Conservation (phyloP, 2,797 vertebrate genomes). For the Cebuella pygmaea region DNA sequence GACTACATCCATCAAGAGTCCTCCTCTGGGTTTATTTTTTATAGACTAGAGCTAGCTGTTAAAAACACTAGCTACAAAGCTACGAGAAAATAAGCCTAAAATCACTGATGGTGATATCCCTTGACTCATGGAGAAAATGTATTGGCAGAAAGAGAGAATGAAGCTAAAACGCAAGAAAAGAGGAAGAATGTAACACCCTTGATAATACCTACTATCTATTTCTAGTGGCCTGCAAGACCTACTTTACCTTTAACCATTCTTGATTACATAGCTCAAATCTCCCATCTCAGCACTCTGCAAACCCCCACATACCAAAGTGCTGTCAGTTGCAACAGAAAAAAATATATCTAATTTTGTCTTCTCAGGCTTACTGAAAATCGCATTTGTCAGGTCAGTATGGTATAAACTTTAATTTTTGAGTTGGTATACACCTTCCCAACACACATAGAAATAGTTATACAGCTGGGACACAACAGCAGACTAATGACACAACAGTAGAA, state of each 20-base stretch:
- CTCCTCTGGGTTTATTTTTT: not conserved
- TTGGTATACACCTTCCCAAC: not conserved
- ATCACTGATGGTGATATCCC: not conserved
- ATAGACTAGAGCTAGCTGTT: not conserved
- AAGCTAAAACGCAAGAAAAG: not conserved
- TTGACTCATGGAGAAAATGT: not conserved
- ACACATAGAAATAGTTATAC: not conserved
- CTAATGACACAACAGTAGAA: not conserved
- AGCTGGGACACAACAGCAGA: not conserved
- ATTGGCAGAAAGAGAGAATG: not conserved
- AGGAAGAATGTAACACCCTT: not conserved
- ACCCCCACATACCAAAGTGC: not conserved
- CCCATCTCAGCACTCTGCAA: not conserved
- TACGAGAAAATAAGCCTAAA: not conserved
- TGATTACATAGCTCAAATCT: not conserved
- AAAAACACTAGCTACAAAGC: not conserved
- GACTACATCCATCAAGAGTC: not conserved
- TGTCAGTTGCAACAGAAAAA: not conserved
- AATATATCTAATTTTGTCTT: not conserved
- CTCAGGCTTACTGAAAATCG: conserved; percentile 6
- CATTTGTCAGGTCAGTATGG: not conserved
- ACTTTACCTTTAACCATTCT: not conserved
- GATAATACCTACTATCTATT: not conserved
- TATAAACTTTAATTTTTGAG: not conserved
- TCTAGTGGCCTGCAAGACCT: not conserved